Evolutionary conservation across 2,113 vertebrate genomes (phyloP), one percentile per base, ranked within the genome.

Genomic region (Phyllopteryx taeniolatus): DNA sequence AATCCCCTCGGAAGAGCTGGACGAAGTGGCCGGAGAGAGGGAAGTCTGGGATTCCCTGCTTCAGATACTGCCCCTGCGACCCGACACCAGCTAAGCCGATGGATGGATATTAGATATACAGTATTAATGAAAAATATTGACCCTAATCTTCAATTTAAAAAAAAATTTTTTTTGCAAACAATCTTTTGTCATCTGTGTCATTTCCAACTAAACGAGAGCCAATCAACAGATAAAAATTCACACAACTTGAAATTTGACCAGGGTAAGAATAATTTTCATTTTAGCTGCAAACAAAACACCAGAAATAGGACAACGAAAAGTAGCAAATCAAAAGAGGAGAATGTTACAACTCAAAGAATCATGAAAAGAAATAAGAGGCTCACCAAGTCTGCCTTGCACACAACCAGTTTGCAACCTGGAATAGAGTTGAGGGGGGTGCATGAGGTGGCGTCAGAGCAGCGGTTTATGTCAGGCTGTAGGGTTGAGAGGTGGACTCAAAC

Each of bases 391-490:
- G 46, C 53, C 8, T 19, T 57, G 27, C 69, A 46, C 49, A 27
- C 49, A 46, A 46, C 9, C 17, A 20, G 7, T n/a, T 57, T 75
- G 39, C 22, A 74, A 62, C 27, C 53, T 60, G 44, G 61, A 73
- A 71, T 46, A 5, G 13, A 68, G 47, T 71, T 71, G 68, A 66
- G 27, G 27, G 43, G 80, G 62, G 12, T 74, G 20, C n/a, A 22
- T 56, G 20, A 56, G 71, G 44, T 65, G 67, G 31, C 53, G 51
- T 69, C 65, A 54, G 65, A 73, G 17, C 54, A 11, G 27, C 51
- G 65, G 61, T 85, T 80, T 76, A 51, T 76, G 64, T 70, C 70
- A 20, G 20, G 59, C 51, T 73, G 39, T 63, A 47, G 44, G 46
- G 62, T 66, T 77, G 46, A 71, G 69, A 44, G 71, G 53, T 60